A percentile compares a stretch with the other conserved stretches of the same genome.
These are phyloP conservation scores for Genyomyrus donnyi DNA, from an alignment of 2,113 vertebrate species.

Conservation along the genomic window DNA sequence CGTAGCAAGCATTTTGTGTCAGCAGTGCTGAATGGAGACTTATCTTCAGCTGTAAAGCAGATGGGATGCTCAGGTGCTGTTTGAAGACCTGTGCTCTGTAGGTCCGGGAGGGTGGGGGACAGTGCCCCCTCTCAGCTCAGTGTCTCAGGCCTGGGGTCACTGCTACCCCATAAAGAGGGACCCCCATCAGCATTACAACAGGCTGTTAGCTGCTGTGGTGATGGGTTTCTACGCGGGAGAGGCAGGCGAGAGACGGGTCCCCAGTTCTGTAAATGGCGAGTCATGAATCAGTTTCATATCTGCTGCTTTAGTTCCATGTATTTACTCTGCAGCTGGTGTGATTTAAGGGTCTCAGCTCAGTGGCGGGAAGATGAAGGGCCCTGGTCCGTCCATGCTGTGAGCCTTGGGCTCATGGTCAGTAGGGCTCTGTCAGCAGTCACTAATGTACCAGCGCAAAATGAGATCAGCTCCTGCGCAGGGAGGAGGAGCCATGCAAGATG, in stretches of 20 bases:
- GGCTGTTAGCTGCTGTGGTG: not conserved
- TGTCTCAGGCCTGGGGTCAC: not conserved
- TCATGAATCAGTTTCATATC: constrained; percentile 53
- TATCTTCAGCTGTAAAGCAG: not conserved
- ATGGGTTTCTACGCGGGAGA: not conserved
- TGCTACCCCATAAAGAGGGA: constrained; percentile 23
- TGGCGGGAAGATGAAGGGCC: not conserved
- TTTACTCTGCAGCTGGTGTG: not conserved
- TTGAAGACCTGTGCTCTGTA: not conserved
- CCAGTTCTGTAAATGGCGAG: constrained; percentile 43
- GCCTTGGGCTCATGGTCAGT: not conserved
- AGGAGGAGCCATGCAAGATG: not conserved
- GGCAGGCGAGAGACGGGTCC: not conserved
- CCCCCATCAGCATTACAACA: constrained; percentile 2
- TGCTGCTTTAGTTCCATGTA: constrained; percentile 14
- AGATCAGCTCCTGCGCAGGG: not conserved
- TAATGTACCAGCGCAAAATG: not conserved
- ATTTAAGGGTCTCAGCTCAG: constrained; percentile 2
- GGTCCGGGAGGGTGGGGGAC: not conserved
- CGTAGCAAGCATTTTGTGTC: not conserved
- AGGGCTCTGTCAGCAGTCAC: not conserved
- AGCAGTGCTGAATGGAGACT: not conserved
- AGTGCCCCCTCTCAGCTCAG: not conserved
- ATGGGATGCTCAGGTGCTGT: not conserved
- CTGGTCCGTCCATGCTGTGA: not conserved